phyloP scores from a whole-genome alignment of 2,113 vertebrate species.

The Phocoena phocoena region DNA sequence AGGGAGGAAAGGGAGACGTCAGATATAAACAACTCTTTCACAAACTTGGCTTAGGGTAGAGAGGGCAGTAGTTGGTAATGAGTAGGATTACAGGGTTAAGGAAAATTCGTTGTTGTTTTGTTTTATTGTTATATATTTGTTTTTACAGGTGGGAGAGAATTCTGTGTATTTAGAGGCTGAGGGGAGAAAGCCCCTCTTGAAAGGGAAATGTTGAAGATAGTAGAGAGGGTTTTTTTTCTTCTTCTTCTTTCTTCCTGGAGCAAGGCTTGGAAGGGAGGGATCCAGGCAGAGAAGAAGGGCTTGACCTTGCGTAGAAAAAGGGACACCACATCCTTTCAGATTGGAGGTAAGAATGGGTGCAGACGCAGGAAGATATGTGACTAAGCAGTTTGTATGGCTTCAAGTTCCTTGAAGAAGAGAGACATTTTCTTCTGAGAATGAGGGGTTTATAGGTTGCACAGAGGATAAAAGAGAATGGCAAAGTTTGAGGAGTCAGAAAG shows the following conservation, averaged over 20 bases:
- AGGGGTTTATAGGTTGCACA: not conserved
- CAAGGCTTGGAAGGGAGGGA: not conserved
- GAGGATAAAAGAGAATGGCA: not conserved
- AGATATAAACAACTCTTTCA: not conserved
- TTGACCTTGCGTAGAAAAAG: not conserved
- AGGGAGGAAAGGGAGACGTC: not conserved
- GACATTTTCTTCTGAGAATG: slow-evolving; percentile 2
- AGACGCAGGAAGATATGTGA: not conserved
- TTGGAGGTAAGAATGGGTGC: not conserved
- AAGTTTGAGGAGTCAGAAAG: not conserved
- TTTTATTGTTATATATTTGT: not conserved
- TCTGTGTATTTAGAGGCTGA: not conserved
- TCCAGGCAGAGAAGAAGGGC: not conserved
- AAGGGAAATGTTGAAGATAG: not conserved
- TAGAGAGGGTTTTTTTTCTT: not conserved
- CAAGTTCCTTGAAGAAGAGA: not conserved
- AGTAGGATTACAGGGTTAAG: not conserved
- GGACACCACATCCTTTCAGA: not conserved
- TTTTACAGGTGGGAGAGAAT: not conserved
- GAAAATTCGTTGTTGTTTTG: not conserved
- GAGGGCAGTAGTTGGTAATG: not conserved
- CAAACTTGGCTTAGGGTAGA: not conserved
- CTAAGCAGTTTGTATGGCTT: not conserved
- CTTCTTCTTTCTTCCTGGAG: not conserved
- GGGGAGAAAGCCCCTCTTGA: not conserved